These are phyloP conservation scores for Eupelmus urozonus DNA, from an alignment of 2,888 invertebrate genomes.

Conservation along the genomic window DNA sequence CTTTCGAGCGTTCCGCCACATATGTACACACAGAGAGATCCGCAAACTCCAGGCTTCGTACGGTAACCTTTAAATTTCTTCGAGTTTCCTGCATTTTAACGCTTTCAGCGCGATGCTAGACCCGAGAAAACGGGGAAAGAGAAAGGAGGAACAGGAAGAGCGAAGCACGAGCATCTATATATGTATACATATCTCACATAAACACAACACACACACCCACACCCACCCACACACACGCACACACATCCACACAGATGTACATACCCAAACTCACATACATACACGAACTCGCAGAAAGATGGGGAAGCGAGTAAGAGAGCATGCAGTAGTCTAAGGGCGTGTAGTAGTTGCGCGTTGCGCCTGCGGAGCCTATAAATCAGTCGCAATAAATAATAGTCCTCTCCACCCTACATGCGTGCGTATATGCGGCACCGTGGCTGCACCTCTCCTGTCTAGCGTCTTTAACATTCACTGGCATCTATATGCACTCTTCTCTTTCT, in stretches of 20 bases:
- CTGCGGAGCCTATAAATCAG: slow-evolving; percentile 66
- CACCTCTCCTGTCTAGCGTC: slow-evolving; percentile 62
- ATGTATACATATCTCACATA: no score
- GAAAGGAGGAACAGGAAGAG: neutral
- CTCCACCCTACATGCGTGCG: slow-evolving; percentile 19
- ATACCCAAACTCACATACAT: no score
- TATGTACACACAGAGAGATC: neutral
- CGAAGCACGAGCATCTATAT: no score
- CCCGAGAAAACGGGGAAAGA: slow-evolving; percentile 3
- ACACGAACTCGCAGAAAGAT: neutral
- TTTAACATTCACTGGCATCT: slow-evolving; percentile 61
- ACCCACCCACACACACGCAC: no score
- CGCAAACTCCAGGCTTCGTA: neutral
- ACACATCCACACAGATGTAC: no score
- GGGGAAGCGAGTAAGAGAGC: slow-evolving; percentile 9
- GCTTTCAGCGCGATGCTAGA: slow-evolving; percentile 44
- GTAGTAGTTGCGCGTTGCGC: slow-evolving; percentile 32
- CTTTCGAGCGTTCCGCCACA: neutral
- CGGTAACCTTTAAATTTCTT: slow-evolving; percentile 61
- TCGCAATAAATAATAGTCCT: slow-evolving; percentile 66
- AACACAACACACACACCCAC: no score
- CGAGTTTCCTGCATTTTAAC: slow-evolving; percentile 60
- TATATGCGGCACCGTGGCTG: slow-evolving; percentile 14
- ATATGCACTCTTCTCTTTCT: slow-evolving; percentile 40
- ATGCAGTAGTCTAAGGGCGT: slow-evolving; percentile 15